A percentile compares a stretch with the other conserved stretches of the same genome.
Evolutionary conservation across 2,113 vertebrate species (phyloP).

Genomic region (Calonectris borealis): DNA sequence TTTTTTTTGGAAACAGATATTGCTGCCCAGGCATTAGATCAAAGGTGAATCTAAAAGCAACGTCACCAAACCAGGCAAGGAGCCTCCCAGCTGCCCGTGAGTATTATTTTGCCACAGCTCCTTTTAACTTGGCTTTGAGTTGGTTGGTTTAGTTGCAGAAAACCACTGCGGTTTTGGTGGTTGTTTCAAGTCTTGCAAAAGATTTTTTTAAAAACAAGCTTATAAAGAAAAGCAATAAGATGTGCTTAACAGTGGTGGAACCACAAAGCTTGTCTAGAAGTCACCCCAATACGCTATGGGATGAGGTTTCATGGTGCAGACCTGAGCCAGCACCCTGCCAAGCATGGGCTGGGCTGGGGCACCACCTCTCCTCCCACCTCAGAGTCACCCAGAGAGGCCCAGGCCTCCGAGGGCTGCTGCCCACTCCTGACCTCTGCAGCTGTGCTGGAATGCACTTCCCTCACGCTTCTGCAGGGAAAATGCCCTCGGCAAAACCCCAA

Average conservation of each 20-base stretch:
- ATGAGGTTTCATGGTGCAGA: background rate
- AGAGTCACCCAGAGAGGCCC: background rate
- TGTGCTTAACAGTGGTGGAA: background rate
- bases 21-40: background rate
- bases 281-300: background rate
- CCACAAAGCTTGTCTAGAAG: background rate
- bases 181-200: background rate
- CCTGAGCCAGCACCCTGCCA: background rate
- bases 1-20: background rate
- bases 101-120: background rate
- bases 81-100: background rate
- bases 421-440: too few relatives aligned
- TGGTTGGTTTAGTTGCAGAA: background rate
- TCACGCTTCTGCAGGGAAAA: accelerated
- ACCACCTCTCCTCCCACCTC: background rate
- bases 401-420: accelerated
- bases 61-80: accelerated
- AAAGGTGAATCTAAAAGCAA: background rate
- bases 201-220: background rate
- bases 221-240: background rate
- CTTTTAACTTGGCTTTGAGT: background rate
- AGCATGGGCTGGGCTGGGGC: background rate
- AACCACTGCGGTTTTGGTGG: background rate
- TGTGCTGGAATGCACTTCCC: accelerated
- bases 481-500: background rate